These are phyloP conservation scores for Paraescarpia echinospica DNA, from an alignment of 1,140 invertebrate genomes.

Conservation along the genomic window DNA sequence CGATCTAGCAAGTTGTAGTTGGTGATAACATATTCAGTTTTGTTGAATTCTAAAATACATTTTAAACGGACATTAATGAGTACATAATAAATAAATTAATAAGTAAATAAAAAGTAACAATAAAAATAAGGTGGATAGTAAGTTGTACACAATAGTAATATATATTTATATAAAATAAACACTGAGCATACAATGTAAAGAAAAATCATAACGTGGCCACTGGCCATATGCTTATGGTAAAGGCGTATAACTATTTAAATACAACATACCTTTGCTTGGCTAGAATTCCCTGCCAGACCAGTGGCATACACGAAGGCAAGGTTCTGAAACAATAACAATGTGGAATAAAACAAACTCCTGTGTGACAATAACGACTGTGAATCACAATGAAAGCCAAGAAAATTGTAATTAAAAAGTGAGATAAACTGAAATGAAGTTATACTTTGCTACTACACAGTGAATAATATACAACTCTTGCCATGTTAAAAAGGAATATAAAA, in stretches of 20 bases:
- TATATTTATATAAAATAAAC: no score
- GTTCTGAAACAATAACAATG: constrained; percentile 64
- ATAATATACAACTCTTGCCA: neutral
- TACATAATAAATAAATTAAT: no score
- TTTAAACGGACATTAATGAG: no score
- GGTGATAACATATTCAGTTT: no score
- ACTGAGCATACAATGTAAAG: no score
- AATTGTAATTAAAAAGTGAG: neutral
- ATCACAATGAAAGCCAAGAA: neutral
- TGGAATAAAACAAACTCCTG: neutral
- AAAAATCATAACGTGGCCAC: no score
- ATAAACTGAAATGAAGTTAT: neutral
- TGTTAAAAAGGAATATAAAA: constrained; percentile 18
- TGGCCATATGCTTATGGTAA: no score
- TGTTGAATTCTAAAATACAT: no score
- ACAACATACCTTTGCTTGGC: constrained; percentile 70
- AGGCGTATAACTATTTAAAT: neutral
- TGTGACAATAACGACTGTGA: neutral
- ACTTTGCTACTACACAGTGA: neutral
- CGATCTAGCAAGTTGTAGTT: no score
- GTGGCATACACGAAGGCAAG: constrained; percentile 86
- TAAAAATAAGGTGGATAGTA: no score
- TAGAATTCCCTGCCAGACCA: constrained; percentile 81
- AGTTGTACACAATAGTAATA: no score
- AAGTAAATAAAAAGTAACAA: no score